Percentiles rank a stretch among this genome's conserved stretches.
Evolutionary conservation across 2,113 vertebrate genomes (phyloP).

Genomic region (Thunnus maccoyii): DNA sequence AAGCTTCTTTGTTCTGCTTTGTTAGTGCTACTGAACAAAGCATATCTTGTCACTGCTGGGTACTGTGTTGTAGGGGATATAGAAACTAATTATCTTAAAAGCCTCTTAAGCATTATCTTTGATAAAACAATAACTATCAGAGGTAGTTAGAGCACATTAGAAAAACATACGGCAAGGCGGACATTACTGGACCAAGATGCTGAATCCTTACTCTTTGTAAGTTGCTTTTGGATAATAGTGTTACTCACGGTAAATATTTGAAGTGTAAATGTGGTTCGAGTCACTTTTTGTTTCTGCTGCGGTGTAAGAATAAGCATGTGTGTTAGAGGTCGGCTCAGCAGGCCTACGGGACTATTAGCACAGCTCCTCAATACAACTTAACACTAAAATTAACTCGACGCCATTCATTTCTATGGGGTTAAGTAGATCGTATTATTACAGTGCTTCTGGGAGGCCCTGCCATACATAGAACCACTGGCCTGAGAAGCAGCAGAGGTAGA

Average conservation of each 20-base stretch:
- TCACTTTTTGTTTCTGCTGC: conserved; percentile 7
- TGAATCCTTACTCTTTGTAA: background rate
- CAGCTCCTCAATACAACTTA: conserved; percentile 42
- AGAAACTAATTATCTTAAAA: conserved; percentile 44
- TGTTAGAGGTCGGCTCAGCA: conserved; percentile 19
- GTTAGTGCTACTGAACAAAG: conserved; percentile 37
- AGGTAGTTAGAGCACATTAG: conserved; percentile 19
- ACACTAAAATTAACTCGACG: conserved; percentile 45
- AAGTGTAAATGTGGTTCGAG: conserved; percentile 14
- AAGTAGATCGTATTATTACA: conserved; percentile 51
- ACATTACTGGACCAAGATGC: conserved; percentile 4
- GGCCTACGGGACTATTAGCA: conserved; percentile 26
- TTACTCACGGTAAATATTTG: conserved; percentile 12
- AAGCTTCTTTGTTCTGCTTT: conserved; percentile 38
- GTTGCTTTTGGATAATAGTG: background rate
- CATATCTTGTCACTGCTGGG: background rate
- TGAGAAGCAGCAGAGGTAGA: conserved; percentile 39
- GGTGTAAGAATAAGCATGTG: background rate
- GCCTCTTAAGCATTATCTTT: conserved; percentile 14
- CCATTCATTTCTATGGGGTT: conserved; percentile 38
- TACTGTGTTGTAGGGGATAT: conserved; percentile 10
- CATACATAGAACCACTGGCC: conserved; percentile 29
- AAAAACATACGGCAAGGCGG: background rate
- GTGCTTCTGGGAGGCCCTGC: conserved; percentile 46
- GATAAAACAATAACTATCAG: conserved; percentile 33